phyloP scores from a whole-genome alignment of 2,888 invertebrate species.

The Gandaritis pyraliata region DNA sequence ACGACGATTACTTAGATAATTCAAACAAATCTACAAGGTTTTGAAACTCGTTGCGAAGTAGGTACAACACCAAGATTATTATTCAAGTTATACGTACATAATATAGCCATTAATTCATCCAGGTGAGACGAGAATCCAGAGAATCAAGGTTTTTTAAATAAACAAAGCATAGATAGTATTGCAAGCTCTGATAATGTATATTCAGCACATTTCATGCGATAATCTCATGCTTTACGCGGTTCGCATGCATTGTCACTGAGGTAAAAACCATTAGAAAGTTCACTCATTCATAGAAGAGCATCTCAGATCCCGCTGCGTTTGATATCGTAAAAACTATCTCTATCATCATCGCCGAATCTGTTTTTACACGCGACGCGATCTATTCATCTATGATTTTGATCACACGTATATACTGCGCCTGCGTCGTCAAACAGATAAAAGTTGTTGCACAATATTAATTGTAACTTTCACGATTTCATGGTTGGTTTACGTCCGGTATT shows the following conservation, averaged over 20 bases:
- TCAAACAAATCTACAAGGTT: conserved; percentile 9
- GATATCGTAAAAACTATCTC: conserved; percentile 42
- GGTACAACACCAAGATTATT: not conserved
- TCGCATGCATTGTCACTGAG: conserved; percentile 44
- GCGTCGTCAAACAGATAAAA: conserved; percentile 47
- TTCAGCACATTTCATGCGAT: conserved; percentile 24
- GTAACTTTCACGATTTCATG: conserved; percentile 52
- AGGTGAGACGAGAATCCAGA: too few relatives aligned
- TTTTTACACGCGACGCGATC: conserved; percentile 63
- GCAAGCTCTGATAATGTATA: not conserved
- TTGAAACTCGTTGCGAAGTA: conserved; percentile 3
- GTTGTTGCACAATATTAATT: conserved; percentile 52
- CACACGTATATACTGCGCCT: conserved; percentile 54
- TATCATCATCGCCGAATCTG: conserved; percentile 45
- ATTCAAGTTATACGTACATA: too few relatives aligned
- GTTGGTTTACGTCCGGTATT: conserved; percentile 45
- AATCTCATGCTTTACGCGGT: conserved; percentile 38
- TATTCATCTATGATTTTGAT: conserved; percentile 42
- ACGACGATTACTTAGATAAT: conserved; percentile 18
- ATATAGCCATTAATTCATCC: too few relatives aligned
- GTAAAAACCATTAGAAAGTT: conserved; percentile 67
- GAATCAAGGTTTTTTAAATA: too few relatives aligned
- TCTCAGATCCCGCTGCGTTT: conserved; percentile 58
- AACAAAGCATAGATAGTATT: too few relatives aligned
- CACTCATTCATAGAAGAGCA: conserved; percentile 53